phyloP scores from a whole-genome alignment of 2,797 vertebrate species.

The Harpagifer antarcticus region DNA sequence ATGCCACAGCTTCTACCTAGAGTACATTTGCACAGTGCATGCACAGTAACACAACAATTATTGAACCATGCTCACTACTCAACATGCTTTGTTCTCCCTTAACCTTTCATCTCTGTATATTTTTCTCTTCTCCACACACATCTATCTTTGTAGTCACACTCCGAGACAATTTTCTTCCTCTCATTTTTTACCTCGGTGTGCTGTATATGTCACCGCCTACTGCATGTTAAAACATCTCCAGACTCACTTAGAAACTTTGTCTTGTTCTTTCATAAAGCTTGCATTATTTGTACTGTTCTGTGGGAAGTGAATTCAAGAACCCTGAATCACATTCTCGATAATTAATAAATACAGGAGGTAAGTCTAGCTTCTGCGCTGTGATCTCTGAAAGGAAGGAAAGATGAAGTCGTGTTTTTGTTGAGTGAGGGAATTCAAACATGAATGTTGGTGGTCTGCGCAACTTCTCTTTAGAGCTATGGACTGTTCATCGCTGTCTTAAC shows the following conservation, averaged over 20 bases:
- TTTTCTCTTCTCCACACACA: not conserved
- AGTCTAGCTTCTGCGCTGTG: slow-evolving; percentile 18
- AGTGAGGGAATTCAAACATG: slow-evolving; percentile 60
- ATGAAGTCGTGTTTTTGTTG: slow-evolving; percentile 36
- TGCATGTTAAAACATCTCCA: slow-evolving; percentile 1
- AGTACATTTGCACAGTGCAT: not conserved
- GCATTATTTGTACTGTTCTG: not conserved
- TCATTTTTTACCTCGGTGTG: slow-evolving; percentile 8
- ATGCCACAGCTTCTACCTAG: not conserved
- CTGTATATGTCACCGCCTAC: not conserved
- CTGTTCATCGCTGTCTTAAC: slow-evolving; percentile 66
- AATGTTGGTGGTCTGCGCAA: slow-evolving; percentile 52
- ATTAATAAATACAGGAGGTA: slow-evolving; percentile 36
- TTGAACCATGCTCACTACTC: not conserved
- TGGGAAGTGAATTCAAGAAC: slow-evolving; percentile 1
- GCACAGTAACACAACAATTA: not conserved
- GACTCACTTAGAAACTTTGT: not conserved
- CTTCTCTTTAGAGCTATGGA: slow-evolving; percentile 65
- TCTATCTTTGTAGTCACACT: not conserved
- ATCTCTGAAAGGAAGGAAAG: slow-evolving; percentile 41
- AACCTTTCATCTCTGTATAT: slow-evolving; percentile 25
- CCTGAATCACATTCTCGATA: slow-evolving; percentile 20
- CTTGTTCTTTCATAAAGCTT: not conserved
- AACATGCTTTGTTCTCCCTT: slow-evolving; percentile 20
- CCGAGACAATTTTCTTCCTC: not conserved